Evolutionary conservation across 2,888 invertebrate species (phyloP), one percentile per base, ranked within the genome.

Genomic region (Cheilosia grossa): DNA sequence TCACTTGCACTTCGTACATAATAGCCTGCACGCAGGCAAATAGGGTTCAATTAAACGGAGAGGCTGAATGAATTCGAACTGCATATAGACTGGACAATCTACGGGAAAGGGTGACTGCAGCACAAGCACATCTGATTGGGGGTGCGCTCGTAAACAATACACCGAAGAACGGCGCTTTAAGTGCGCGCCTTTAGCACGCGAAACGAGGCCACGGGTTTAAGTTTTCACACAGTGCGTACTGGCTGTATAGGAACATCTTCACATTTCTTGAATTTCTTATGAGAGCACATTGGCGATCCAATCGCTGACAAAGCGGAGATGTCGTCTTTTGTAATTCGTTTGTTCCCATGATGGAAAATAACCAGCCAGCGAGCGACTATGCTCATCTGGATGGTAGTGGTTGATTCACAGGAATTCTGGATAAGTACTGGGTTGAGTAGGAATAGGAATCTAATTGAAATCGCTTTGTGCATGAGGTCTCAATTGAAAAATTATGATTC

Each of bases 301-400:
- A 54, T 13, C 33, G 30, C 21, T 5, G 37, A 33, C 47, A 61
- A 24, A 61, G 61, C 61, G 17, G 42, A 61, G 40, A 61, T 42
- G 7, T 59, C n/a, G 51, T 30, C 42, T 51, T 33, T 56, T 58
- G 33, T 47, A 33, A 47, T 19, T 42, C 51, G 24, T 49, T 42
- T 54, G 30, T 63, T 74, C 30, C 30, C 44, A 54, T 54, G 33
- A 47, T 59, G 75, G 75, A 75, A 75, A 75, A 75, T 66, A 58
- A 66, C 75, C 42, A 21, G 47, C 10, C 10, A 30, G 47, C 6
- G 37, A 2, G 2, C 47, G 30, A 67, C 44, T 9, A 58, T 21
- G 13, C 58, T 51, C 40, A 66, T 66, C 66, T 33, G 24, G 24
- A 56, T 19, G 24, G 44, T 1, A 21, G 17, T 15, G 47, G 17